phyloP scores from a whole-genome alignment of 1,140 invertebrate genomes.

The Heliconius nattereri region DNA sequence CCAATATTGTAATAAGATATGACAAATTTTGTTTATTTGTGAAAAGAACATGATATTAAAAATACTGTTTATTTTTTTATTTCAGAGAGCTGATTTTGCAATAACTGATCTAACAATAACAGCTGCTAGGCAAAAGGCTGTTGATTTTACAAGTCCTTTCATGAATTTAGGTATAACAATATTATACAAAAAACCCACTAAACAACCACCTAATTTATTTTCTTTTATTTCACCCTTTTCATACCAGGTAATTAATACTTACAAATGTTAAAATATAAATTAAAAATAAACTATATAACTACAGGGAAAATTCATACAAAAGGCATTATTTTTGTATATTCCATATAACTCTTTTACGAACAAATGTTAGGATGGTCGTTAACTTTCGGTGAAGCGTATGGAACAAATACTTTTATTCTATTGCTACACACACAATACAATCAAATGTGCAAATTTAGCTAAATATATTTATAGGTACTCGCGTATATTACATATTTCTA shows the following conservation, averaged over 20 bases:
- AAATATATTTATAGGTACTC: no score
- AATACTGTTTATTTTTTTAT: constrained; percentile 43
- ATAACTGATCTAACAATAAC: constrained; percentile 96
- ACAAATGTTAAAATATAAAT: neutral
- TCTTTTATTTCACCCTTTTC: constrained; percentile 95
- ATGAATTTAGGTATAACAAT: constrained; percentile 95
- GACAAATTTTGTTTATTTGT: neutral
- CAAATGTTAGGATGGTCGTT: neutral
- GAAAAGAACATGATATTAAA: neutral
- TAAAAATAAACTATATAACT: neutral
- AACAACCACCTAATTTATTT: constrained; percentile 90
- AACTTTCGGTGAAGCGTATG: neutral
- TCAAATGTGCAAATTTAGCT: no score
- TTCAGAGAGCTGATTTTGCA: constrained; percentile 91
- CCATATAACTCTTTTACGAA: neutral
- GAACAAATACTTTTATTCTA: neutral
- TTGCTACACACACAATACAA: neutral
- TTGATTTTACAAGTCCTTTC: constrained; percentile 96
- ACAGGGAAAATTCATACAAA: no score
- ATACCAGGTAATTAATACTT: constrained; percentile 71
- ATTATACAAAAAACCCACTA: constrained; percentile 90
- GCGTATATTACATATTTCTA: no score
- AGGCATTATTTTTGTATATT: neutral
- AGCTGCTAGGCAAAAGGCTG: constrained; percentile 89
- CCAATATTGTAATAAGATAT: constrained; percentile 17